Percentiles rank a stretch among this genome's conserved stretches.
Conservation (phyloP, 2,797 vertebrate genomes). For the Champsocephalus gunnari region DNA sequence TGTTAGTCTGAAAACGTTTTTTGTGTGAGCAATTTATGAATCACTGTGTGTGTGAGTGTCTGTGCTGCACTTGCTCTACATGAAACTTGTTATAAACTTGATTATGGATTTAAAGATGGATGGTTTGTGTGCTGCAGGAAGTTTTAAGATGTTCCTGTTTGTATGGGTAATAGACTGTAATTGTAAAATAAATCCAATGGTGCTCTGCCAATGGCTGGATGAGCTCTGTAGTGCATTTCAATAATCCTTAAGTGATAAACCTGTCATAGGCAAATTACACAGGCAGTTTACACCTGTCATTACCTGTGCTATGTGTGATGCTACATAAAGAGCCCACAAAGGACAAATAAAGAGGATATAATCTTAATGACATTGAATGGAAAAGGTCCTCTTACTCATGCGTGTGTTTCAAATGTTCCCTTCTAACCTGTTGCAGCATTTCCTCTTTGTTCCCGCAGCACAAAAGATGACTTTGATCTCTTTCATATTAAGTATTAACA, state of each 20-base stretch:
- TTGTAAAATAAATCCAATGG: not conserved
- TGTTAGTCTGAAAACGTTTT: constrained; percentile 68
- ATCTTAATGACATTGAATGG: constrained; percentile 41
- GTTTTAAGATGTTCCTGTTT: not conserved
- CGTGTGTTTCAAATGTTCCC: constrained; percentile 84
- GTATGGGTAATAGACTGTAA: not conserved
- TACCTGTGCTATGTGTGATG: constrained; percentile 39
- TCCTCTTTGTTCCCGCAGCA: constrained; percentile 89
- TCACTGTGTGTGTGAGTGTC: constrained; percentile 16
- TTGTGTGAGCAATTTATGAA: constrained; percentile 51
- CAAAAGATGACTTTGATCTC: constrained; percentile 91
- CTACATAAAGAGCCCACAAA: constrained; percentile 47
- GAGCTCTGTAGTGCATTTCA: constrained; percentile 34
- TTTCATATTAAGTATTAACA: constrained; percentile 94
- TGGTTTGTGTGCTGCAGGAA: constrained; percentile 14
- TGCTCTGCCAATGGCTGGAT: constrained; percentile 45
- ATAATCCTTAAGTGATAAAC: constrained; percentile 67
- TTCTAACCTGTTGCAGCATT: constrained; percentile 83
- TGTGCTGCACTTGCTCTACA: constrained; percentile 10
- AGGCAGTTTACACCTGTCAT: constrained; percentile 67
- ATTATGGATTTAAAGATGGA: constrained; percentile 13
- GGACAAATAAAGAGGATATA: constrained; percentile 21
- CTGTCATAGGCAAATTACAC: constrained; percentile 64
- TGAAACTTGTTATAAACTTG: constrained; percentile 10
- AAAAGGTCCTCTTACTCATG: constrained; percentile 73